These are phyloP conservation scores for Caenorhabditis panamensis DNA, from an alignment of 2,888 invertebrate genomes.

Conservation along the genomic window DNA sequence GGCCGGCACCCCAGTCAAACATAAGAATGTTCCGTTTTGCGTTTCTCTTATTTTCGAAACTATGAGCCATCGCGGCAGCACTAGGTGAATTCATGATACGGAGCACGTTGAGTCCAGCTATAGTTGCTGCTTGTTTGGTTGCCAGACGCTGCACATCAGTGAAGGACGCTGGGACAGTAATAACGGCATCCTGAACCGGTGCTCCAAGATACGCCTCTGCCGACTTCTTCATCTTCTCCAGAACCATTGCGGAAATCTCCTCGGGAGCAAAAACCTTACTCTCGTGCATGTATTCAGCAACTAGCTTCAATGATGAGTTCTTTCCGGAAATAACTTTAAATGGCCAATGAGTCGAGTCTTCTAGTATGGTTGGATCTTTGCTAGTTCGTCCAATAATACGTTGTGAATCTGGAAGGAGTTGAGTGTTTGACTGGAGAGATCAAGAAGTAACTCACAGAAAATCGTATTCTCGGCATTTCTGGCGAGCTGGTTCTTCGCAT, in stretches of 20 bases:
- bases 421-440: too few relatives aligned
- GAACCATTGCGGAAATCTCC: conserved; percentile 79
- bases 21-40: conserved; percentile 64
- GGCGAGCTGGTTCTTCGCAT: background rate
- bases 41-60: conserved; percentile 1
- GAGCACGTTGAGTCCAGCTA: conserved; percentile 82
- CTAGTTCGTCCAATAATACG: background rate
- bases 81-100: conserved; percentile 5
- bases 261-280: conserved; percentile 65
- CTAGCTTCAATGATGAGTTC: background rate
- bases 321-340: background rate
- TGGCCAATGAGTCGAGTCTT: background rate
- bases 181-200: conserved; percentile 86
- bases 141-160: conserved; percentile 86
- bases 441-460: too few relatives aligned
- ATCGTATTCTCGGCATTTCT: background rate
- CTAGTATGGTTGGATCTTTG: background rate
- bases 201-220: conserved; percentile 84
- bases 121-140: conserved; percentile 82
- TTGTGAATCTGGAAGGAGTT: too few relatives aligned
- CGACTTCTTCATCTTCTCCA: conserved; percentile 87
- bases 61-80: conserved; percentile 9
- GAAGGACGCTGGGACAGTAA: conserved; percentile 90
- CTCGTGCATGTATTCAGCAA: background rate
- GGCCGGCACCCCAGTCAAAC: conserved; percentile 68